Evolutionary conservation across 2,797 vertebrate species (phyloP), one percentile per base, ranked within the genome.

Genomic region (Hemitrygon akajei): DNA sequence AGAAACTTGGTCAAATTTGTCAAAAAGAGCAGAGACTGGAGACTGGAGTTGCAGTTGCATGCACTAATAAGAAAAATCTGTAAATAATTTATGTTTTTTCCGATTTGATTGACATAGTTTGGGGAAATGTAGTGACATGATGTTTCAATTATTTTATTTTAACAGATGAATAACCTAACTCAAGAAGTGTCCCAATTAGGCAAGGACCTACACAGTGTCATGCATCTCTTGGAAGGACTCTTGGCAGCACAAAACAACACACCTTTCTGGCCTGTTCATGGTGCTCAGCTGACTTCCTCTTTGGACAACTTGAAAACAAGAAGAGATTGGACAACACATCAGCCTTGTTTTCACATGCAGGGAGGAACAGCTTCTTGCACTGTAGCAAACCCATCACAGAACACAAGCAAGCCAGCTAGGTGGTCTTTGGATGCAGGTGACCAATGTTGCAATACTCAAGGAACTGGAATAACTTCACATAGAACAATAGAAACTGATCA

Each of bases 161-260:
- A 94, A 79, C 95, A 97, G 97, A 97, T 97, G n/a, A 96, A 95
- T 93, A 94, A 95, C 3, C 94, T 97, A 96, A 96, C 95, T 60
- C 96, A 97, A 95, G 97, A 97, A 95, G 97, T 97, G 60, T 97
- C 96, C 22, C 97, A 97, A 37, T 93, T 97, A 94, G 96, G 96
- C 66, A 97, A 96, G 94, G 97, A 97, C 93, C 96, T 97, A 96
- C 97, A 95, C 95, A 97, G 94, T 12, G 94, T 97, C 94, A 96
- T 97, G 95, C 95, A 95, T n/a, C 96, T 97, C 94, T 95, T 97
- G 94, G 96, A 97, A 95, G 97, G 95, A 1, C 37, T 97, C 10
- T 94, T 97, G 12, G 94, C 95, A 0, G 94, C 96, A 30, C 97
- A 95, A 95, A 97, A 95, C 81, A 94, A 96, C 0, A 69, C 96